Conservation (phyloP, 2,797 vertebrate genomes). For the Tympanoctomys barrerae region DNA sequence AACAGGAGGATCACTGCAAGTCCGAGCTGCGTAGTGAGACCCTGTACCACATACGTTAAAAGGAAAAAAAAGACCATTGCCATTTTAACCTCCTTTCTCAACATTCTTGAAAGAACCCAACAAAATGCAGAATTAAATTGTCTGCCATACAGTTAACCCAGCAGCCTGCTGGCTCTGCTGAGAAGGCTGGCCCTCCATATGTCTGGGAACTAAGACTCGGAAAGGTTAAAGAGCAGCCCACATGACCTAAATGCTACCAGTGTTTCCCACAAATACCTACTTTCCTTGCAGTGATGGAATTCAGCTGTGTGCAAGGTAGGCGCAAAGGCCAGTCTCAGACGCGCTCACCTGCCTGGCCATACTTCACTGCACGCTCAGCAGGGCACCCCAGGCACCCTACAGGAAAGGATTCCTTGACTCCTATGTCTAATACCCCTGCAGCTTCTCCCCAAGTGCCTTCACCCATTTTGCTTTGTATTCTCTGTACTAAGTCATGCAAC, state of each 20-base stretch:
- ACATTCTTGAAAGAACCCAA: constrained; percentile 14
- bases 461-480: background rate
- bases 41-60: no score
- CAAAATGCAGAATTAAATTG: background rate
- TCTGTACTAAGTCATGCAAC: background rate
- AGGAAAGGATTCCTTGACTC: no score
- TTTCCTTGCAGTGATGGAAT: background rate
- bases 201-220: rapidly evolving
- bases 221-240: background rate
- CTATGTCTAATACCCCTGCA: rapidly evolving
- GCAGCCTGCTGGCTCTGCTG: background rate
- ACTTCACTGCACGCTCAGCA: rapidly evolving
- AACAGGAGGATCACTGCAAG: no score
- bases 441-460: background rate
- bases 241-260: background rate
- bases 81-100: background rate
- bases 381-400: no score
- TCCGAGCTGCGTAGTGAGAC: no score
- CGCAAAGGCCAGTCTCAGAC: background rate
- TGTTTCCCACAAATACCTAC: rapidly evolving
- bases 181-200: background rate
- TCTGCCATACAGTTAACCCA: background rate
- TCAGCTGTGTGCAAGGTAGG: background rate
- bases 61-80: background rate
- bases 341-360: background rate